Evolutionary conservation across 2,113 vertebrate genomes (phyloP).

Genomic region (Pachyramphus minor): DNA sequence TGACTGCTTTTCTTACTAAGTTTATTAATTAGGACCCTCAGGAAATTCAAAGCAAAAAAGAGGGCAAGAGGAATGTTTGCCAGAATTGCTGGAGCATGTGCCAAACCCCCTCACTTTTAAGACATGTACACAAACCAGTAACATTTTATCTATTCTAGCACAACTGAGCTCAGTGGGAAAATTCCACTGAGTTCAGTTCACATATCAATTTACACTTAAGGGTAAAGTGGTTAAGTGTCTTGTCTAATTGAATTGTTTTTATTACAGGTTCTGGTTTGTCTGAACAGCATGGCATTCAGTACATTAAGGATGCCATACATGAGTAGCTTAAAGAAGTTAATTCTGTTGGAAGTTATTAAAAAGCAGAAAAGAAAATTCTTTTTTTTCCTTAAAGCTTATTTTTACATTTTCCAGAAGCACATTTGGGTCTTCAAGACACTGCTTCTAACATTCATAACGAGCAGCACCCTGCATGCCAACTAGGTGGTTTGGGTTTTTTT

Average conservation of each 20-base stretch:
- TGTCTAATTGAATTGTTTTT: slow-evolving; percentile 41
- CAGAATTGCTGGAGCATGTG: background rate
- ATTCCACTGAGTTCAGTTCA: slow-evolving; percentile 4
- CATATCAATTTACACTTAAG: slow-evolving; percentile 29
- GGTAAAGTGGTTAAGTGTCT: slow-evolving; percentile 10
- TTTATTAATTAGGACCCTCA: slow-evolving; percentile 42
- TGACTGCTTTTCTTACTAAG: slow-evolving; percentile 4
- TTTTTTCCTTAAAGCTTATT: background rate
- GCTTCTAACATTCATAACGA: background rate
- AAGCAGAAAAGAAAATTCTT: background rate
- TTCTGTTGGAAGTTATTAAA: slow-evolving; percentile 8
- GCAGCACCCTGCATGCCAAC: background rate
- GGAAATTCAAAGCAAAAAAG: slow-evolving; percentile 18
- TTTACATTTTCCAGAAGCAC: background rate
- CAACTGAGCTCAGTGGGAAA: slow-evolving; percentile 14
- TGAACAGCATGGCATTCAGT: background rate
- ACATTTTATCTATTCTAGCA: background rate
- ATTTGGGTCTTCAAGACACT: background rate
- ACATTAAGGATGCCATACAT: background rate
- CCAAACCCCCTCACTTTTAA: background rate
- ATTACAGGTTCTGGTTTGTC: background rate
- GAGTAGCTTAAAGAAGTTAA: background rate
- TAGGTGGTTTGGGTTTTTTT: background rate
- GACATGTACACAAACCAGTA: background rate
- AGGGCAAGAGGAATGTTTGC: background rate